Conservation (phyloP, 2,797 vertebrate species). For the Enteromius unitaeniatus region DNA sequence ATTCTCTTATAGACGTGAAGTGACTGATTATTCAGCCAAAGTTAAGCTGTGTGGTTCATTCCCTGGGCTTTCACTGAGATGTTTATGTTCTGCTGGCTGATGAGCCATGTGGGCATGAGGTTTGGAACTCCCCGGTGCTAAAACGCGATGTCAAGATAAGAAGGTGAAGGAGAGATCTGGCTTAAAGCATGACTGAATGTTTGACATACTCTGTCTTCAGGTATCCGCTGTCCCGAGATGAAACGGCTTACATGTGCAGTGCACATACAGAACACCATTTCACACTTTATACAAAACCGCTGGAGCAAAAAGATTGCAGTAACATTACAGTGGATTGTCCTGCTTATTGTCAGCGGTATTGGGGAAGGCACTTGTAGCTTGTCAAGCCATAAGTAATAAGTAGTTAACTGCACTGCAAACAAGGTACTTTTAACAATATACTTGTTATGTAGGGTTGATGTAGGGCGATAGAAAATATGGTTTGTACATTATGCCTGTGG, state of each 20-base stretch:
- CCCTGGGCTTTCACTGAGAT: slow-evolving; percentile 45
- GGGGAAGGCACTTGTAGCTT: slow-evolving; percentile 3
- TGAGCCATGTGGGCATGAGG: slow-evolving; percentile 69
- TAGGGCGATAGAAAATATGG: too few species aligned
- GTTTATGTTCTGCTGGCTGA: slow-evolving; percentile 70
- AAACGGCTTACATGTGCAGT: slow-evolving; percentile 19
- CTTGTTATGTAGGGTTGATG: too few species aligned
- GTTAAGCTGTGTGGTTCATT: slow-evolving; percentile 50
- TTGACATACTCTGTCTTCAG: slow-evolving; percentile 70
- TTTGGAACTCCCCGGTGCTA: slow-evolving; percentile 71
- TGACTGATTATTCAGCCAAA: slow-evolving; percentile 48
- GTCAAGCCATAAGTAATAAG: not conserved
- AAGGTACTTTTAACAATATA: not conserved
- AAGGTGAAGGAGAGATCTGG: slow-evolving; percentile 67
- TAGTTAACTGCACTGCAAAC: not conserved
- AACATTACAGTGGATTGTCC: slow-evolving; percentile 4
- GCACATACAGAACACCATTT: not conserved
- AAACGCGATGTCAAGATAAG: slow-evolving; percentile 71
- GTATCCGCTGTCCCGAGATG: slow-evolving; percentile 35
- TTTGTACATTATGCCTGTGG: too few species aligned
- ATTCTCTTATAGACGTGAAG: not conserved
- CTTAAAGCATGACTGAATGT: slow-evolving; percentile 68
- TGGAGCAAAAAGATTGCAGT: slow-evolving; percentile 43
- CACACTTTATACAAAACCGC: slow-evolving; percentile 28
- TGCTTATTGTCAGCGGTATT: slow-evolving; percentile 16